phyloP scores from a whole-genome alignment of 2,888 invertebrate genomes.

The Himalopsyche anomala region DNA sequence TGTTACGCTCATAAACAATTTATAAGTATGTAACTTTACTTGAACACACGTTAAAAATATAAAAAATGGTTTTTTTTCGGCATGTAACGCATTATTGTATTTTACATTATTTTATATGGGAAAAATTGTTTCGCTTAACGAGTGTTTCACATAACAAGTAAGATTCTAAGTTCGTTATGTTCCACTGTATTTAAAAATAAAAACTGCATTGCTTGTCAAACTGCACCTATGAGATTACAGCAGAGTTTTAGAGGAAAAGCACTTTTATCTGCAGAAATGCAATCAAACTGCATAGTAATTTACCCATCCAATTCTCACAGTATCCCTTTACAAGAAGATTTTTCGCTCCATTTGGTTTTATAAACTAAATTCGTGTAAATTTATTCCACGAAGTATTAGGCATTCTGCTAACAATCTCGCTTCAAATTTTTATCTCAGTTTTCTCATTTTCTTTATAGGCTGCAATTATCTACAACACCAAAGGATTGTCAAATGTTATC shows the following conservation, averaged over 20 bases:
- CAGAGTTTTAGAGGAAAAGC: not conserved
- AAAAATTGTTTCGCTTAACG: too few relatives aligned
- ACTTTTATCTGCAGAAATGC: constrained; percentile 50
- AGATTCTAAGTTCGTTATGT: too few relatives aligned
- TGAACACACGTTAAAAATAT: too few relatives aligned
- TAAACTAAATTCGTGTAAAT: constrained; percentile 5
- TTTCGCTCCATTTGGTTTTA: constrained; percentile 26
- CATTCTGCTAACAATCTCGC: not conserved
- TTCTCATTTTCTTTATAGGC: too few relatives aligned
- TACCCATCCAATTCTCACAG: constrained; percentile 27
- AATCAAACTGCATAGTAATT: constrained; percentile 46
- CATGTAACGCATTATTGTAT: too few relatives aligned
- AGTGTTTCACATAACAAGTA: too few relatives aligned
- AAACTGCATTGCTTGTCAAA: not conserved
- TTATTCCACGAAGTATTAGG: not conserved
- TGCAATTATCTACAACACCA: too few relatives aligned
- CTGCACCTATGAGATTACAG: constrained; percentile 7
- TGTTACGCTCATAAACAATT: too few relatives aligned
- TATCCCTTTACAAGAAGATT: constrained; percentile 5
- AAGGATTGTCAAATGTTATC: too few relatives aligned
- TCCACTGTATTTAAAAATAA: not conserved
- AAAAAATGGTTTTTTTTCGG: too few relatives aligned
- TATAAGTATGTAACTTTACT: too few relatives aligned
- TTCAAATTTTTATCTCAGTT: not conserved
- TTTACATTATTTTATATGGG: too few relatives aligned